Percentiles rank a stretch among this genome's conserved stretches.
phyloP scores from a whole-genome alignment of 2,888 invertebrate genomes.

The Notocelia uddmanniana region DNA sequence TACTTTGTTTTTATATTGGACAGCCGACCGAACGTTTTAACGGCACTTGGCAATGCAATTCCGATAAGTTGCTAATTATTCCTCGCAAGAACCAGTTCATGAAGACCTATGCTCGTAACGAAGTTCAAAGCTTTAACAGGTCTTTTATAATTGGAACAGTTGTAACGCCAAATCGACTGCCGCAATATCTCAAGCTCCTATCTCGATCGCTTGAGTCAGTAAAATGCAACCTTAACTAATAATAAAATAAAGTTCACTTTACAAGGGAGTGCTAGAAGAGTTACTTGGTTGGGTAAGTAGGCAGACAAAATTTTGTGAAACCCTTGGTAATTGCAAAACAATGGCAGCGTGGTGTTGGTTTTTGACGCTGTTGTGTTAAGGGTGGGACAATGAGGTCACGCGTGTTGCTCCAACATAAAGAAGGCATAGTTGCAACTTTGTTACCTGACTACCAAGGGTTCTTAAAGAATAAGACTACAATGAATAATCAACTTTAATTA shows the following conservation, averaged over 20 bases:
- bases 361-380: conserved; percentile 45
- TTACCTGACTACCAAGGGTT: background rate
- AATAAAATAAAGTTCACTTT: background rate
- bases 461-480: background rate
- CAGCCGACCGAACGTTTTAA: conserved; percentile 22
- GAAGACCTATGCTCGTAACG: background rate
- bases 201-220: background rate
- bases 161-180: conserved; percentile 39
- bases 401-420: conserved; percentile 40
- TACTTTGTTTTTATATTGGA: conserved; percentile 20
- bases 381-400: conserved; percentile 47
- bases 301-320: conserved; percentile 46
- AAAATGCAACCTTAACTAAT: background rate
- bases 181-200: background rate
- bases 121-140: background rate
- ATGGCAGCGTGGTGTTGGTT: conserved; percentile 45
- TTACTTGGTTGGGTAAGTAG: background rate
- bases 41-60: conserved; percentile 46
- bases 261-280: background rate
- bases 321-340: conserved; percentile 48
- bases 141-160: conserved; percentile 15
- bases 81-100: conserved; percentile 13
- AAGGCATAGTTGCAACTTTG: conserved; percentile 18
- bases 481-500: background rate
- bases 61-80: conserved; percentile 44